Percentiles rank a stretch among this genome's conserved stretches.
These are phyloP conservation scores for Atrichornis clamosus DNA, from an alignment of 2,113 vertebrate genomes.

Conservation along the genomic window DNA sequence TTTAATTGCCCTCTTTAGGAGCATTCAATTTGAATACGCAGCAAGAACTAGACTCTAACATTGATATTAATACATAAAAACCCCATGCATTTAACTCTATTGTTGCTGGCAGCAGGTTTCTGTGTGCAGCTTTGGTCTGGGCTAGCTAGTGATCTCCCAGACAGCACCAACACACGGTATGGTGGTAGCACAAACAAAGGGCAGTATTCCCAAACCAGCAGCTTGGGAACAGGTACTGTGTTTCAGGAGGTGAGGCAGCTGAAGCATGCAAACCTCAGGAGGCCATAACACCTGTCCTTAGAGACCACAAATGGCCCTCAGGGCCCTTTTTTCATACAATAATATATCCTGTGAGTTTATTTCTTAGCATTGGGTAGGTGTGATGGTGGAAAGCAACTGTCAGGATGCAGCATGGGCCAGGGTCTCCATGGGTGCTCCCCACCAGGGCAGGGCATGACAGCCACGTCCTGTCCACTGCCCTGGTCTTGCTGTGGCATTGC, in stretches of 20 bases:
- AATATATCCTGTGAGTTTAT: not conserved
- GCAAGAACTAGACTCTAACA: not conserved
- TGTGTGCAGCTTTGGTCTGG: not conserved
- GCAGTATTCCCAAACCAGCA: not conserved
- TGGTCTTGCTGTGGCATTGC: not conserved
- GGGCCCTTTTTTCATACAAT: not conserved
- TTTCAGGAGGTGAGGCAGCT: not conserved
- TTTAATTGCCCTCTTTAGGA: not conserved
- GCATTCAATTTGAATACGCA: not conserved
- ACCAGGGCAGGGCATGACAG: not conserved
- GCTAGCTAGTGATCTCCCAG: not conserved
- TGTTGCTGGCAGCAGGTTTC: not conserved
- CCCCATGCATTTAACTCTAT: rapidly evolving
- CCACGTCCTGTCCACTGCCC: too few relatives aligned
- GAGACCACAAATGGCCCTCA: rapidly evolving
- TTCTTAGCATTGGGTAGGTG: not conserved
- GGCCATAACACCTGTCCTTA: not conserved
- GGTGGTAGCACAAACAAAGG: not conserved
- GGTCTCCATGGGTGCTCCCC: not conserved
- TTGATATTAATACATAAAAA: not conserved
- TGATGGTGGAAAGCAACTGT: not conserved
- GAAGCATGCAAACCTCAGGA: rapidly evolving
- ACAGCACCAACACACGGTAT: not conserved
- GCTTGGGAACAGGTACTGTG: rapidly evolving
- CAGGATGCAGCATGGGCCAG: not conserved